Conservation (phyloP, 2,113 vertebrate species). For the Colius striatus region DNA sequence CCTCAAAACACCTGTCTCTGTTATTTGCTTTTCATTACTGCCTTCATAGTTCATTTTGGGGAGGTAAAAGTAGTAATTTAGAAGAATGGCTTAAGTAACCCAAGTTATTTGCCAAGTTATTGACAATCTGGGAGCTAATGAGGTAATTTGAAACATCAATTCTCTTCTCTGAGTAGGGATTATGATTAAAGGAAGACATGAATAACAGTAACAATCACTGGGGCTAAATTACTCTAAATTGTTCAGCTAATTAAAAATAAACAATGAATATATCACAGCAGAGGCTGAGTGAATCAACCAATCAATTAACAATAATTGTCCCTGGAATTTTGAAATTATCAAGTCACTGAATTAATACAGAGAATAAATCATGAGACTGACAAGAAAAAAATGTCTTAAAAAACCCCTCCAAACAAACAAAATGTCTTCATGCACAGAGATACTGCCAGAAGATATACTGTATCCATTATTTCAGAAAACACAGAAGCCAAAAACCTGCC, state of each 20-base stretch:
- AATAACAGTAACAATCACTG: background rate
- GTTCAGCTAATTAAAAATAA: conserved; percentile 41
- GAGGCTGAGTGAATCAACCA: background rate
- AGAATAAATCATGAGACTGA: background rate
- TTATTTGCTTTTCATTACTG: background rate
- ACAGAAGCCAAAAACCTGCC: background rate
- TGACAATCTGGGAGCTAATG: background rate
- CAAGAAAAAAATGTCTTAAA: background rate
- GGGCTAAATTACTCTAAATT: background rate
- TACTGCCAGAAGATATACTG: background rate
- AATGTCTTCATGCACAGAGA: background rate
- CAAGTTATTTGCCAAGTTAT: background rate
- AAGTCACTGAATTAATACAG: background rate
- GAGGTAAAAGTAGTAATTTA: background rate
- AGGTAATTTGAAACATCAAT: background rate
- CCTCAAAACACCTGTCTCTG: background rate
- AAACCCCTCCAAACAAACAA: background rate
- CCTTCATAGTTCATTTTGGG: background rate
- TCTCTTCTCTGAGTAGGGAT: background rate
- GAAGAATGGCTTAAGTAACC: background rate
- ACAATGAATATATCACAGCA: conserved; percentile 3
- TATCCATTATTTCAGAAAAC: background rate
- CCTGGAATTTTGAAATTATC: conserved; percentile 10
- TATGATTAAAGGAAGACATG: conserved; percentile 12
- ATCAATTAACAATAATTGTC: conserved; percentile 4